phyloP scores from a whole-genome alignment of 2,888 invertebrate genomes.

The Thelaira solivaga region DNA sequence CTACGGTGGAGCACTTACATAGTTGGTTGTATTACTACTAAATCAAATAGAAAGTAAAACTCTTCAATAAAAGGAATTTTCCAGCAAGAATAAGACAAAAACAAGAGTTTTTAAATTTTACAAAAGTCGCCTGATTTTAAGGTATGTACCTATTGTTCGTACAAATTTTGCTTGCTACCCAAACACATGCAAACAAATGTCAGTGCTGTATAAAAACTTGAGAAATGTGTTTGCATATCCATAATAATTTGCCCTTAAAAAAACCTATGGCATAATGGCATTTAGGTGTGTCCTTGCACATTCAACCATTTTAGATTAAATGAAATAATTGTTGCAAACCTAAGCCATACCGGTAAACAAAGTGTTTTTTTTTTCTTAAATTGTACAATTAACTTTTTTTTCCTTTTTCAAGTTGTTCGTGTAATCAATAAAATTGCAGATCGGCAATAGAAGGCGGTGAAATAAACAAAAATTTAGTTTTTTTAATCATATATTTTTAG shows the following conservation, averaged over 20 bases:
- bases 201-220: neutral
- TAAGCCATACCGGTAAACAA: neutral
- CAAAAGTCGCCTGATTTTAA: slow-evolving; percentile 72
- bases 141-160: slow-evolving; percentile 72
- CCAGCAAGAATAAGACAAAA: slow-evolving; percentile 7
- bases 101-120: slow-evolving; percentile 49
- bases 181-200: neutral
- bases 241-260: slow-evolving; percentile 11
- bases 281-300: slow-evolving; percentile 54
- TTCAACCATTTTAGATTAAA: neutral
- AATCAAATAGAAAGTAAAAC: neutral
- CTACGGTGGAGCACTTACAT: slow-evolving; percentile 47
- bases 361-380: too few species aligned
- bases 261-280: slow-evolving; percentile 6
- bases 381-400: too few species aligned
- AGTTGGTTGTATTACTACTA: slow-evolving; percentile 25
- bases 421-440: too few species aligned
- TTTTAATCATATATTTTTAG: too few species aligned
- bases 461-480: too few species aligned
- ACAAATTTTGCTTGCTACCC: neutral
- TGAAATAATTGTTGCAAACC: neutral
- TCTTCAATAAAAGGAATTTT: slow-evolving; percentile 31
- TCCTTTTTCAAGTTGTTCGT: too few species aligned
- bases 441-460: too few species aligned
- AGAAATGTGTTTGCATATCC: neutral